Evolutionary conservation across 2,888 invertebrate genomes (phyloP).

Genomic region (Gymnosoma rotundatum): DNA sequence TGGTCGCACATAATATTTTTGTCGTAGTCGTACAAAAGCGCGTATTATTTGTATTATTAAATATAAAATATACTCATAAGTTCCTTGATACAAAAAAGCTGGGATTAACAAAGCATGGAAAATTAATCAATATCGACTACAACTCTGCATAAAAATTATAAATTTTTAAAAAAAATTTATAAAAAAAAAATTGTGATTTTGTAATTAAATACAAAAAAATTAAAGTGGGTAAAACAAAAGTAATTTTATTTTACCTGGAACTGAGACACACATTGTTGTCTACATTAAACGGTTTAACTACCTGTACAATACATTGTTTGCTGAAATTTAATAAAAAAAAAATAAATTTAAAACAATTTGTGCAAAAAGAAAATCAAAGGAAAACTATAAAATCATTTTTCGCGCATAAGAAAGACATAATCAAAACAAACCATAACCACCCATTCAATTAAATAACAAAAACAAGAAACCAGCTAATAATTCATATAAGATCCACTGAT

Average conservation of each 20-base stretch:
- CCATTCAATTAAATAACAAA: slow-evolving; percentile 44
- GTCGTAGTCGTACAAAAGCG: slow-evolving; percentile 70
- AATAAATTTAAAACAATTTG: slow-evolving; percentile 30
- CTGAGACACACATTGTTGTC: slow-evolving; percentile 42
- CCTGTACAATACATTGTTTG: slow-evolving; percentile 37
- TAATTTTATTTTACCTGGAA: slow-evolving; percentile 12
- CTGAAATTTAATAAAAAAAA: slow-evolving; percentile 47
- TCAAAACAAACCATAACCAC: slow-evolving; percentile 69
- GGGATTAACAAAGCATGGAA: slow-evolving; percentile 42
- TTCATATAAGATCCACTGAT: slow-evolving; percentile 62
- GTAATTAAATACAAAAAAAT: slow-evolving; percentile 5
- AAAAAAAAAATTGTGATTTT: slow-evolving; percentile 33
- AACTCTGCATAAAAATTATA: background rate
- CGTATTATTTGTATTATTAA: slow-evolving; percentile 60
- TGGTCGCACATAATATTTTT: slow-evolving; percentile 75
- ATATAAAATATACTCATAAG: slow-evolving; percentile 23
- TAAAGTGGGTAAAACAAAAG: slow-evolving; percentile 8
- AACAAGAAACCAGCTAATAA: slow-evolving; percentile 47
- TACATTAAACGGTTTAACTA: slow-evolving; percentile 56
- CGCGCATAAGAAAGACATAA: slow-evolving; percentile 66
- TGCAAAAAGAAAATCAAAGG: slow-evolving; percentile 54
- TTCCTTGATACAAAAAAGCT: slow-evolving; percentile 60
- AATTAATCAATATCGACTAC: slow-evolving; percentile 27
- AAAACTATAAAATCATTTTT: slow-evolving; percentile 48
- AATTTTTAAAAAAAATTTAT: slow-evolving; percentile 12